Percentiles rank a stretch among this genome's conserved stretches.
These are phyloP conservation scores for Clavelina lepadiformis DNA, from an alignment of 23 tunicate genomes.

Conservation along the genomic window DNA sequence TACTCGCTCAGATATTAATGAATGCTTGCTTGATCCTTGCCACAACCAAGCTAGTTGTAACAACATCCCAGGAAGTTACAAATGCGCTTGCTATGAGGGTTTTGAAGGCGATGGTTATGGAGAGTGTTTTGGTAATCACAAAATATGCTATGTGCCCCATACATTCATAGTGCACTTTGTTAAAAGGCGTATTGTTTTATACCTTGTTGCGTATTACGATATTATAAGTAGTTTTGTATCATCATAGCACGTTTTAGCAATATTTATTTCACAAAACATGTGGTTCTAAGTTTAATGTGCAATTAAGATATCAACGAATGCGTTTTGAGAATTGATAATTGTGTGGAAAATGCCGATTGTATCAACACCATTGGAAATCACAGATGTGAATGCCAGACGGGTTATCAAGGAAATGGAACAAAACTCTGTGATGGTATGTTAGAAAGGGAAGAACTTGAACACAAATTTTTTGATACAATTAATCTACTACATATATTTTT, in stretches of 20 bases:
- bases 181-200: no score
- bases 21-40: constrained; percentile 25
- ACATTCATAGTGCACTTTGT: no score
- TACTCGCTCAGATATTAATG: constrained; percentile 46
- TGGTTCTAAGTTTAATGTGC: no score
- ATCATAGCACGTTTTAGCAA: no score
- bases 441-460: no score
- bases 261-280: no score
- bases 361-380: constrained; percentile 16
- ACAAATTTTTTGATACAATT: no score
- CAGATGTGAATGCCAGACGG: constrained; percentile 35
- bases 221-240: no score
- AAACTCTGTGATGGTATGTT: constrained; percentile 25
- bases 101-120: constrained; percentile 4
- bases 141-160: no score
- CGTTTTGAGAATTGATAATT: constrained; percentile 20
- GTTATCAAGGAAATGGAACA: constrained; percentile 30
- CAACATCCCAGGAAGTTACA: constrained; percentile 43
- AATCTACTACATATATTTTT: no score
- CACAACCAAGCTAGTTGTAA: constrained; percentile 23
- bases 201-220: no score
- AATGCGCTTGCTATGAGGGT: constrained; percentile 39
- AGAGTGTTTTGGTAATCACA: no score
- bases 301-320: constrained; percentile 52
- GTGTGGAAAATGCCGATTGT: constrained; percentile 28